Base-by-base conservation (phyloP, 2,888 invertebrate species). In the Frankliniella fusca region DNA sequence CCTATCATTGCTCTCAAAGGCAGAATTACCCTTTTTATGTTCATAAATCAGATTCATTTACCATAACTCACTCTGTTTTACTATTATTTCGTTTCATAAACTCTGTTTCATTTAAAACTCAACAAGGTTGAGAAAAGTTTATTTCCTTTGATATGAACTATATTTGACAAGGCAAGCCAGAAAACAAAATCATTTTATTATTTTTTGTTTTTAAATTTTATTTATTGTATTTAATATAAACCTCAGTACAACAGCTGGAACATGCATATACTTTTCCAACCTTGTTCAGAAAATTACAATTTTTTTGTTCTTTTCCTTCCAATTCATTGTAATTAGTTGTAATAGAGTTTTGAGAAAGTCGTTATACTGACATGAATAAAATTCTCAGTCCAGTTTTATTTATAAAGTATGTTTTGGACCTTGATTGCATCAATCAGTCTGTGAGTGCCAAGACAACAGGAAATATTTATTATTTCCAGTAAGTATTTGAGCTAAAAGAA, bases 401-500 rank as follows among this genome's bases (percentile, higher is more conserved):
- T 23, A 27, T 23, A 1, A 12, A 27, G 12, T 76, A 76, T 76
- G 70, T 76, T 76, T 76, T 76, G 70, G 70, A 12, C 70, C 70
- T 76, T 76, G 70, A 76, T 76, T 76, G 70, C 70, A 76, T 76
- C 70, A 76, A 76, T 76, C 70, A 76, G 23, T 76, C 70, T 76
- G 70, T 70, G 27, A 76, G 70, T 76, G 70, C 70, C 70, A 76
- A 76, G 70, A 76, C 70, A 23, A 12, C 61, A 61, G 18, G 61
- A 61, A 76, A 27, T 27, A 27, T 76, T 9, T 11, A 5, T 23
- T 23, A 27, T 76, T 76, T 76, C 20, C 15, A 20, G 15, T 54
- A 20, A 20, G 54, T 54, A 20, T 20, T 20, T 54, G 54, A 54
- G 54, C 15, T 54, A 54, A 54, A 54, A 20, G 18, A 54, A 54